Conservation (phyloP, 2,797 vertebrate species). For the Tolypeutes matacus region DNA sequence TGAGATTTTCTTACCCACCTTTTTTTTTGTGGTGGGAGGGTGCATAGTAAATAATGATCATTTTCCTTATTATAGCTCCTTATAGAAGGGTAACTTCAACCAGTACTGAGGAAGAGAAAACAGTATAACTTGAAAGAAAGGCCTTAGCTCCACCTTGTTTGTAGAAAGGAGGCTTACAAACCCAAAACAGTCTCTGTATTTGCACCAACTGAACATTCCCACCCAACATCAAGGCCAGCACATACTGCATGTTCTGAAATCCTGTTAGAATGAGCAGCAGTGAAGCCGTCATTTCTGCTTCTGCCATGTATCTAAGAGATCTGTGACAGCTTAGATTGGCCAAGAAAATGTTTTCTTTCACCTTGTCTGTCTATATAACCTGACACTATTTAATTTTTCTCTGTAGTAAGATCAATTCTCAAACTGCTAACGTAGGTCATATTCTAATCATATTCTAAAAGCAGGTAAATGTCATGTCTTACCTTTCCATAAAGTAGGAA, state of each 20-base stretch:
- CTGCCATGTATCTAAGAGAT: not conserved
- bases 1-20: not conserved
- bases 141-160: not conserved
- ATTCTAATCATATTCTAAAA: slow-evolving; percentile 35
- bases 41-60: not conserved
- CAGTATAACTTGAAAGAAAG: slow-evolving; percentile 14
- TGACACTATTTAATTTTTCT: not conserved
- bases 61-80: not conserved
- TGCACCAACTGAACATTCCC: not conserved
- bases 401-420: slow-evolving; percentile 15
- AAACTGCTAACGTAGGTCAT: not conserved
- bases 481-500: slow-evolving; percentile 78
- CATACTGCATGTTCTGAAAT: not conserved
- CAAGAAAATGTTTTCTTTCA: not conserved
- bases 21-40: not conserved
- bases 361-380: not conserved
- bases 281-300: not conserved
- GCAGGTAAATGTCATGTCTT: slow-evolving; percentile 65
- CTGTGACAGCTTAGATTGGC: not conserved
- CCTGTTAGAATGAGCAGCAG: not conserved
- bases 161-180: not conserved
- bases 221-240: not conserved
- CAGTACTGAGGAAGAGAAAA: not conserved
- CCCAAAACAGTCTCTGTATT: not conserved
- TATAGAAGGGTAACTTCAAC: not conserved